phyloP scores from a whole-genome alignment of 37 sponge, comb jelly and placozoan genomes.

The Crambe crambe region DNA sequence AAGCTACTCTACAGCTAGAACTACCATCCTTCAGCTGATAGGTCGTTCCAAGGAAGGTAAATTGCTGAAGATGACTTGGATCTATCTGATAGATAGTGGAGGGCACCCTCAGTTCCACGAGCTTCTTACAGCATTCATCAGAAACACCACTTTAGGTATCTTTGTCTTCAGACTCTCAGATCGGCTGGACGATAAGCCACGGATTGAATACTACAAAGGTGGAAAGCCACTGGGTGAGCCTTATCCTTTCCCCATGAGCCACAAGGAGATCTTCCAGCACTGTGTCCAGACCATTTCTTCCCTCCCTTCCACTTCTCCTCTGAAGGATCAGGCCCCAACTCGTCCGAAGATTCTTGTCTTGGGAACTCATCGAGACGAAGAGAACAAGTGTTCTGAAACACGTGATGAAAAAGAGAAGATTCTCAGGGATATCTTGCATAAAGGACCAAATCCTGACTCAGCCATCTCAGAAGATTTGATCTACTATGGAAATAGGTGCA shows the following conservation, averaged over 20 bases:
- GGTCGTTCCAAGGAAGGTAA: too few relatives aligned
- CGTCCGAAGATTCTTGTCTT: neutral
- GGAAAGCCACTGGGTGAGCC: neutral
- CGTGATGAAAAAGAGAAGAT: neutral
- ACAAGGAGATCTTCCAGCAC: too few relatives aligned
- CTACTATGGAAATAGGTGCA: too few relatives aligned
- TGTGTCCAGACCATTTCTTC: neutral
- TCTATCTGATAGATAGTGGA: slow-evolving; percentile 1
- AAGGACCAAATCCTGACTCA: too few relatives aligned
- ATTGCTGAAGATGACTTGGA: neutral
- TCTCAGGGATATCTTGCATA: neutral
- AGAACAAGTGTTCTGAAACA: neutral
- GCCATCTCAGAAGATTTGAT: too few relatives aligned
- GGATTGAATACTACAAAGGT: neutral
- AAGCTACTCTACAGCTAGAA: too few relatives aligned
- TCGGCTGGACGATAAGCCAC: neutral
- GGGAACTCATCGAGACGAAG: neutral
- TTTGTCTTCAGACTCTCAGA: slow-evolving; percentile 7
- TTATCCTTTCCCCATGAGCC: neutral
- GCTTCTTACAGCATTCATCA: neutral
- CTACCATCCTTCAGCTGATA: too few relatives aligned
- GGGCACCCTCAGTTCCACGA: slow-evolving; percentile 9
- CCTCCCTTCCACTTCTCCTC: neutral
- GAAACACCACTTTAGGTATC: neutral
- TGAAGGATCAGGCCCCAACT: neutral